Percentiles rank a stretch among this genome's conserved stretches.
phyloP scores from a whole-genome alignment of 1,140 invertebrate species.

The Aphis gossypii region DNA sequence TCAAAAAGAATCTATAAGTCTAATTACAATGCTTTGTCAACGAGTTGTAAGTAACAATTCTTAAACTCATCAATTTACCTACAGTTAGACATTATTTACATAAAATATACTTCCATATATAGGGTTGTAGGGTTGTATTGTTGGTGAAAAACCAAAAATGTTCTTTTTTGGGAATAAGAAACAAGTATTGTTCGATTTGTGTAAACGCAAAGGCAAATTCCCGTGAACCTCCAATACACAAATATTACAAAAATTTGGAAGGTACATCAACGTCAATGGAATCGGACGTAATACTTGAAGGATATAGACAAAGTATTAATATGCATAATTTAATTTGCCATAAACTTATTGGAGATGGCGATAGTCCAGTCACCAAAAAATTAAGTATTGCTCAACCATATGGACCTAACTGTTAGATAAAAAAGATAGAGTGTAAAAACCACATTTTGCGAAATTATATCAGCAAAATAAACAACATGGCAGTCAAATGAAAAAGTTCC shows the following conservation, averaged over 20 bases:
- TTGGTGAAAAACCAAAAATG: neutral
- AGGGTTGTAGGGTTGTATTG: neutral
- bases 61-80: neutral
- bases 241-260: slow-evolving; percentile 47
- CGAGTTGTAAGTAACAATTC: neutral
- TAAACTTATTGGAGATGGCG: slow-evolving; percentile 62
- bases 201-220: neutral
- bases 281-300: slow-evolving; percentile 60
- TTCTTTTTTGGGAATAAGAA: neutral
- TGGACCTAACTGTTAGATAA: neutral
- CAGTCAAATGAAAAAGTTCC: slow-evolving; percentile 5
- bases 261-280: slow-evolving; percentile 30
- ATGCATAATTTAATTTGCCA: slow-evolving; percentile 63
- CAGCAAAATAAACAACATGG: neutral
- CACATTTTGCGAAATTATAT: no score
- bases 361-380: neutral
- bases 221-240: neutral
- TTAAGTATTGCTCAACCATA: neutral
- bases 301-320: slow-evolving; percentile 63
- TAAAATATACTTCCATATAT: neutral
- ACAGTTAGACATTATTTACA: no score
- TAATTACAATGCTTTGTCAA: neutral
- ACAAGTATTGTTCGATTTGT: neutral
- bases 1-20: neutral
- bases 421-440: slow-evolving; percentile 32